A percentile compares a stretch with the other conserved stretches of the same genome.
phyloP scores from a whole-genome alignment of 2,888 invertebrate species.

The Cephus nigrinus region DNA sequence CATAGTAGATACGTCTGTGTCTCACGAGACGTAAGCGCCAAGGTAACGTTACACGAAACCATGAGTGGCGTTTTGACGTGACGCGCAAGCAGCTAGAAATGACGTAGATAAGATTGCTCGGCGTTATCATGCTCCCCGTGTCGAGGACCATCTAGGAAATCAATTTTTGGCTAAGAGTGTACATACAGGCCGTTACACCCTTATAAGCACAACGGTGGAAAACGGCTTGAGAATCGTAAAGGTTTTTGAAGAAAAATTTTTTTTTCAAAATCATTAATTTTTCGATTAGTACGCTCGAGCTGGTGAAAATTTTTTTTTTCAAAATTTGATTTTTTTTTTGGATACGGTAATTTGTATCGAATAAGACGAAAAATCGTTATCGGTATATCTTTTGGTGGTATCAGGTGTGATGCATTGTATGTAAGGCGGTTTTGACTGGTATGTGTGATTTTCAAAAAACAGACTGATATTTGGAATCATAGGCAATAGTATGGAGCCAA shows the following conservation, averaged over 20 bases:
- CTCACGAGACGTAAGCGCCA: not conserved
- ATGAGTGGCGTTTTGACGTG: constrained; percentile 10
- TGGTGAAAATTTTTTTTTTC: no score
- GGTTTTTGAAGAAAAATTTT: no score
- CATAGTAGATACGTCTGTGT: not conserved
- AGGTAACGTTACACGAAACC: not conserved
- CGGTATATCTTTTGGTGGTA: not conserved
- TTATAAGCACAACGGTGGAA: not conserved
- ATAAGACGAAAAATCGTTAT: not conserved
- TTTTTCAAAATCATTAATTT: no score
- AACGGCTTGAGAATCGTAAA: not conserved
- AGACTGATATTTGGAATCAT: not conserved
- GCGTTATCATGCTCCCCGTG: not conserved
- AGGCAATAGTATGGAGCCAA: not conserved
- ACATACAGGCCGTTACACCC: not conserved
- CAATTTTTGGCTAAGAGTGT: not conserved
- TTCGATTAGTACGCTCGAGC: no score
- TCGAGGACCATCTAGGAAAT: not conserved
- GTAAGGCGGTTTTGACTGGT: not conserved
- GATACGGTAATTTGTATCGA: no score
- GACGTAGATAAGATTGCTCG: constrained; percentile 24
- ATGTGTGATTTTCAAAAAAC: not conserved
- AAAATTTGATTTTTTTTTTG: no score
- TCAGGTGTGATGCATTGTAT: not conserved
- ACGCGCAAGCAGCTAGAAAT: constrained; percentile 17